Conservation (phyloP, 37 sponge, comb jelly and placozoan species). For the Corticium candelabrum region DNA sequence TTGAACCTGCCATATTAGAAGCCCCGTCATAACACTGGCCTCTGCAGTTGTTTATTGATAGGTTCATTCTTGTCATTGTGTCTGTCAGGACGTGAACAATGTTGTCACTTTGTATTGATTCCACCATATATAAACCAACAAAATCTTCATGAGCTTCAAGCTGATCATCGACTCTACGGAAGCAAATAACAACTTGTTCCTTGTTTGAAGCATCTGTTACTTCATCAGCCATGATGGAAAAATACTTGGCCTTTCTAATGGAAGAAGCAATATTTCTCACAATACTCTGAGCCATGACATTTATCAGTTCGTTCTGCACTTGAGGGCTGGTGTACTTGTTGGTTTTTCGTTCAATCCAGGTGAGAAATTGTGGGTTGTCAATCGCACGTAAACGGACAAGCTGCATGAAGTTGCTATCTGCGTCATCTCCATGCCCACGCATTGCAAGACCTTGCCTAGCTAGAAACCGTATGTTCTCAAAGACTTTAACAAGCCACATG, state of each 20-base stretch:
- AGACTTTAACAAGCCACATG: slow-evolving; percentile 29
- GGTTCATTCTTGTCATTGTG: slow-evolving; percentile 20
- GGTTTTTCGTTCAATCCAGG: too few species aligned
- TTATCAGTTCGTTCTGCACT: slow-evolving; percentile 16
- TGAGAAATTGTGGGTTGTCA: slow-evolving; percentile 10
- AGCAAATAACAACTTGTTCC: too few species aligned
- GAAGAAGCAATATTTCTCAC: slow-evolving; percentile 15
- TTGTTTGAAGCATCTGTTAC: too few species aligned
- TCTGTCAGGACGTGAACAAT: slow-evolving; percentile 25
- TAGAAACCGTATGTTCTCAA: slow-evolving; percentile 18
- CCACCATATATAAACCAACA: slow-evolving; percentile 6
- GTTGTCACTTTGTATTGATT: slow-evolving; percentile 6
- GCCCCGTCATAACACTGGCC: slow-evolving; percentile 41
- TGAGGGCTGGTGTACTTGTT: slow-evolving; percentile 5
- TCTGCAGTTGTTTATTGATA: slow-evolving; percentile 23
- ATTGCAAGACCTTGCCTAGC: too few species aligned
- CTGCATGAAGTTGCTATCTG: too few species aligned
- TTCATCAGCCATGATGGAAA: too few species aligned
- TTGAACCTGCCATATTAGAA: slow-evolving; percentile 29
- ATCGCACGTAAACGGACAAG: slow-evolving; percentile 11
- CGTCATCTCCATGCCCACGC: too few species aligned
- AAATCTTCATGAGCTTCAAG: too few species aligned
- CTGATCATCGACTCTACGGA: not conserved
- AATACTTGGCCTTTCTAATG: slow-evolving; percentile 1
- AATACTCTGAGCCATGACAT: slow-evolving; percentile 2